Evolutionary conservation across 2,113 vertebrate genomes (phyloP), one percentile per base, ranked within the genome.

Genomic region (Cranoglanis bouderius): DNA sequence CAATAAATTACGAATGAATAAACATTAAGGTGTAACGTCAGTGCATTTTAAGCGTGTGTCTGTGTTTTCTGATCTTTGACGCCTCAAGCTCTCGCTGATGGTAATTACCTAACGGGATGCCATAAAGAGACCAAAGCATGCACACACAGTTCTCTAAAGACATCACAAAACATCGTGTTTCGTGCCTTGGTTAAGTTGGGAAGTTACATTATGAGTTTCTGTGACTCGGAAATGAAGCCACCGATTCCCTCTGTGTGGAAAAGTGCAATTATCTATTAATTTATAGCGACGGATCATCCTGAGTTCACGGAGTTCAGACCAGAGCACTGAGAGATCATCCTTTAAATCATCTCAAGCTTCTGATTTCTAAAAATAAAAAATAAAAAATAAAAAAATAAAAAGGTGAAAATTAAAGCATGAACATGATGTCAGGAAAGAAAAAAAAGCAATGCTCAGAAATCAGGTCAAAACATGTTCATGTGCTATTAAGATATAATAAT

Each of bases 21-120:
- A 82, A 82, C 81, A 82, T 82, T 82, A 82, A 82, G 32, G 81
- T 82, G 32, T 38, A 40, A 59, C 26, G 53, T 59, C 81, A 59
- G 55, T 8, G 53, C 53, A 59, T 51, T 81, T 53, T 53, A 81
- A 81, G 55, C 29, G 29, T 53, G 29, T 78, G 72, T 10, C 9
- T 29, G 43, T 8, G 14, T 32, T 81, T 81, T 53, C 18, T 55
- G 14, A 46, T 51, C 29, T 51, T 7, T 53, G 29, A 80, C 29
- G 78, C 78, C 51, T 82, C n/a, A 9, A 82, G 78, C 51, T 53
- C n/a, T 35, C 14, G 18, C n/a, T 82, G 19, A 82, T 24, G n/a
- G 51, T 26, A 82, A 82, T 59, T 10, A 55, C 19, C 51, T 53
- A 82, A 57, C n/a, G 18, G n/a, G 51, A 38, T 55, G 46, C 49